A percentile compares a stretch with the other conserved stretches of the same genome.
Conservation (phyloP, 2,888 invertebrate species). For the Poecilus cupreus region DNA sequence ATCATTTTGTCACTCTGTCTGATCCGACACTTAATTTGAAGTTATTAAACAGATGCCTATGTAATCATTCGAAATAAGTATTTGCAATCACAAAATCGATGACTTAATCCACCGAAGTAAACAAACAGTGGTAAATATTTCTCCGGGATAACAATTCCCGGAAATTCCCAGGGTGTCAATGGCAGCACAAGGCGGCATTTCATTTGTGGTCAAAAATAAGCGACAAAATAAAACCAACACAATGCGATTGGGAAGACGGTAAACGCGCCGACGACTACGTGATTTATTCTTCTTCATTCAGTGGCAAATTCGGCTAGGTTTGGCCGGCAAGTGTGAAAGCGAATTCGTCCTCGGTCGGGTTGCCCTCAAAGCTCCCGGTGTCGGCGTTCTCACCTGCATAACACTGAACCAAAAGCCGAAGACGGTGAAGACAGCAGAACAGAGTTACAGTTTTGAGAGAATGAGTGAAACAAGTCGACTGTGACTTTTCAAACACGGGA, state of each 20-base stretch:
- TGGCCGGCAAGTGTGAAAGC: constrained; percentile 36
- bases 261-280: constrained; percentile 28
- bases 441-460: constrained; percentile 1
- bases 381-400: constrained; percentile 38
- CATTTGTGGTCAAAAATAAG: constrained; percentile 40
- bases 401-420: not conserved
- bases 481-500: constrained; percentile 42
- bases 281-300: constrained; percentile 51
- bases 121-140: constrained; percentile 3
- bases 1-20: too few species aligned
- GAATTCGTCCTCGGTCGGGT: constrained; percentile 10
- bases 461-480: constrained; percentile 4
- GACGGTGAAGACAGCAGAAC: not conserved
- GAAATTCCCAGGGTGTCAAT: not conserved
- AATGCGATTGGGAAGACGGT: constrained; percentile 10
- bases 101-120: constrained; percentile 4
- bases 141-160: not conserved
- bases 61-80: too few species aligned
- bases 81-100: not conserved
- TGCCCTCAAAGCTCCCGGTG: not conserved
- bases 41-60: too few species aligned
- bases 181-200: not conserved
- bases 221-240: constrained; percentile 47
- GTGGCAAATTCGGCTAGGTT: not conserved
- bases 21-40: too few species aligned